Base-by-base conservation (phyloP, 2,113 vertebrate genomes). In the Heteronetta atricapilla region DNA sequence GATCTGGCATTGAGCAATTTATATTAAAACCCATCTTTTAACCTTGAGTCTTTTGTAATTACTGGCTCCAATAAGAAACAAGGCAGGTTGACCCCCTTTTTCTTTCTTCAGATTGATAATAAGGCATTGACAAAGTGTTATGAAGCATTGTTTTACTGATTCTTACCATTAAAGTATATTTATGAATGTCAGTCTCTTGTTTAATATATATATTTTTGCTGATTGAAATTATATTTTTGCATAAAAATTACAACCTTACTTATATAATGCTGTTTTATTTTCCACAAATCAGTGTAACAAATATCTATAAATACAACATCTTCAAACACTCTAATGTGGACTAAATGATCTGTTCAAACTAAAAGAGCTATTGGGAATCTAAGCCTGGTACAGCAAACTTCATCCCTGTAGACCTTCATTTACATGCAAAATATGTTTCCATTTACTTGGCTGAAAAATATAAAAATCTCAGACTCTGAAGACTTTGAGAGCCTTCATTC, bases 351-450 rank as follows among this genome's bases (percentile, higher is more conserved):
- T 95, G 53, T 93, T 42, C 22, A 80, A 76, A 53, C 16, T 89
- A 77, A 97, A 89, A 44, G 36, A 90, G 20, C 76, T 93, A 58
- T 36, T 90, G 59, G 89, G 82, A 75, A 90, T 93, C 25, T 29
- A 64, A 88, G 34, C 59, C 86, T 80, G 56, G 52, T 68, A 88
- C 53, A 86, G 74, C 91, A 93, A 97, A 77, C 11, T 92, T 88
- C 69, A 77, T 94, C 68, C 84, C 66, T 46, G 4, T 6, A 73
- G 85, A 67, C 22, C 68, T 94, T 84, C 28, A 96, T 91, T 95
- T 97, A 50, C 46, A 95, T 81, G 66, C 58, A 95, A 95, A 95
- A 94, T 82, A 90, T 9, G 19, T 73, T 88, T 93, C 70, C 20
- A 8, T 88, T 89, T 90, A 80, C 67, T 75, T 89, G 53, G 28